Conservation (phyloP, 2,888 invertebrate genomes). For the Papilio demoleus region DNA sequence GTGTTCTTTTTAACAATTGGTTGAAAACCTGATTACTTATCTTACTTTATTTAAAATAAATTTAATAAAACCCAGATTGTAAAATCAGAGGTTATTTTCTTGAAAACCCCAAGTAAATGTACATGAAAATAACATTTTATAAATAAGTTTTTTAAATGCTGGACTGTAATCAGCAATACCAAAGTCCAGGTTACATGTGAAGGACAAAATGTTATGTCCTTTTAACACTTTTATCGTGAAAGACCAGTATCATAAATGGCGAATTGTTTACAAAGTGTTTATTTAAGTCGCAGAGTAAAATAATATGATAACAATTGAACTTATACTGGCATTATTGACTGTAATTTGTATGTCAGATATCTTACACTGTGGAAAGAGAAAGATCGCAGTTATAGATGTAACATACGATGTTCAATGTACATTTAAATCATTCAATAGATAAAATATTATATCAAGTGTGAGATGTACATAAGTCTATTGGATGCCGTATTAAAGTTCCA, state of each 20-base stretch:
- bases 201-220: neutral
- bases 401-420: constrained; percentile 26
- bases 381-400: neutral
- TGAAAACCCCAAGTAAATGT: too few relatives aligned
- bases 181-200: neutral
- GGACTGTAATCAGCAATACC: neutral
- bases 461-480: neutral
- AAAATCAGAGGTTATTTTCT: too few relatives aligned
- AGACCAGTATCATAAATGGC: neutral
- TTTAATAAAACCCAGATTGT: too few relatives aligned
- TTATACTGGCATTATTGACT: neutral
- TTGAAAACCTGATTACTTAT: too few relatives aligned
- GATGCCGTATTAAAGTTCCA: neutral
- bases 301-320: constrained; percentile 12
- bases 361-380: neutral
- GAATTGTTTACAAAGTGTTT: neutral
- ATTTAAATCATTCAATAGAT: constrained; percentile 22
- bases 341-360: constrained; percentile 5
- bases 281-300: constrained; percentile 12
- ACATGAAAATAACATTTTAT: too few relatives aligned
- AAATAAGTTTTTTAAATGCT: too few relatives aligned
- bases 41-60: too few relatives aligned
- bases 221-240: neutral
- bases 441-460: neutral
- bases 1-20: too few relatives aligned